Evolutionary conservation across 2,888 invertebrate genomes (phyloP), one percentile per base, ranked within the genome.

Genomic region (Geotrupes spiniger): DNA sequence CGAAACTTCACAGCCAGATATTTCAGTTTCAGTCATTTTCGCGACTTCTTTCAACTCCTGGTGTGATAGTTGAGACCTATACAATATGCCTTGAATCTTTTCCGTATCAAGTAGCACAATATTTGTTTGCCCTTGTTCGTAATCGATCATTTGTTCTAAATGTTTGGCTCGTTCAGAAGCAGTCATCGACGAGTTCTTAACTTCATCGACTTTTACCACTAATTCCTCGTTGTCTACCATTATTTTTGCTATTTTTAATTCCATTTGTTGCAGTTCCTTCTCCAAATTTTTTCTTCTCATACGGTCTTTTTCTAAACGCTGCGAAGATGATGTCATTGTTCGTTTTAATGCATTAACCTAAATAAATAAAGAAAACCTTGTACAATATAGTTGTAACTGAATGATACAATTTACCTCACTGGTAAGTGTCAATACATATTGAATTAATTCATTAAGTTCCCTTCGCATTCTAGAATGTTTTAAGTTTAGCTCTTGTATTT

Each of bases 91-190:
- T 73, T 78, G 77, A 3, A 78, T 71, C 31, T 75, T 69, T 57
- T 77, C 77, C 42, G 75, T 74, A 56, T 76, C 79, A 36, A 62
- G 45, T 1, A 74, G 71, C 45, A 80, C 46, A 26, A 73, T 70
- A 31, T 63, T 74, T n/a, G 76, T 74, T 57, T 74, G 76, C 10
- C 72, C 74, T 59, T 80, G 77, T 59, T 80, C 80, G 33, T 74
- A 75, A 72, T 79, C 78, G 11, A 84, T 70, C 67, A 85, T 78
- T 16, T 78, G 76, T 61, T 84, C 79, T 4, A 85, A 69, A 58
- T 82, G 77, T 42, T 75, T 79, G 0, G 78, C 75, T 25, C 81
- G 73, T 59, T 82, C 83, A 29, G 77, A 78, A 0, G 82, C 74
- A 14, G 78, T 76, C 59, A 80, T 74, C 2, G 76, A 73, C 59